Conservation (phyloP, 2,888 invertebrate genomes). For the Morpho helenor region DNA sequence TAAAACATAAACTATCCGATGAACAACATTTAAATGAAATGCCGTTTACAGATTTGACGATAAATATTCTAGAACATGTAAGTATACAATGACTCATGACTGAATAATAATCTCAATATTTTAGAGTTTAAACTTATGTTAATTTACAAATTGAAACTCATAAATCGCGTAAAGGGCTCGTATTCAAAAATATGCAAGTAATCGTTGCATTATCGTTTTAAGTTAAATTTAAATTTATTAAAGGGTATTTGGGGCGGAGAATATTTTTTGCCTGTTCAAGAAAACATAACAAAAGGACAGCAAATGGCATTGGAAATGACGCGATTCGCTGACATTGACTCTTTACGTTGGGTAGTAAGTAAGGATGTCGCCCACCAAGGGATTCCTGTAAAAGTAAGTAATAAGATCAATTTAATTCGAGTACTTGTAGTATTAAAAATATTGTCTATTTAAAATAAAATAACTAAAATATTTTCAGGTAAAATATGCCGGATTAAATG, state of each 20-base stretch:
- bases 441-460: not conserved
- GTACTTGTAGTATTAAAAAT: not conserved
- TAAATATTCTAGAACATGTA: constrained; percentile 25
- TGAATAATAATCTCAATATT: no score
- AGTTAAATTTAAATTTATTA: constrained; percentile 5
- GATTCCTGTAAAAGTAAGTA: constrained; percentile 41
- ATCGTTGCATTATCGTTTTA: no score
- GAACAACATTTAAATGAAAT: constrained; percentile 36
- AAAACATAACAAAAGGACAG: constrained; percentile 15
- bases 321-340: constrained; percentile 38
- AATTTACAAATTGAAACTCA: no score
- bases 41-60: constrained; percentile 40
- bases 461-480: constrained; percentile 36
- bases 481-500: constrained; percentile 43
- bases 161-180: no score
- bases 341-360: constrained; percentile 46
- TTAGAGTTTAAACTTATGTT: no score
- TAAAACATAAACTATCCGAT: constrained; percentile 35
- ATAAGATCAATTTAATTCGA: no score
- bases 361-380: constrained; percentile 28
- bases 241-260: constrained; percentile 43
- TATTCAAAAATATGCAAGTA: no score
- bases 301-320: constrained; percentile 31
- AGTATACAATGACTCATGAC: not conserved
- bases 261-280: constrained; percentile 34